These are phyloP conservation scores for Platysternon megacephalum DNA, from an alignment of 2,113 vertebrate species.

Conservation along the genomic window DNA sequence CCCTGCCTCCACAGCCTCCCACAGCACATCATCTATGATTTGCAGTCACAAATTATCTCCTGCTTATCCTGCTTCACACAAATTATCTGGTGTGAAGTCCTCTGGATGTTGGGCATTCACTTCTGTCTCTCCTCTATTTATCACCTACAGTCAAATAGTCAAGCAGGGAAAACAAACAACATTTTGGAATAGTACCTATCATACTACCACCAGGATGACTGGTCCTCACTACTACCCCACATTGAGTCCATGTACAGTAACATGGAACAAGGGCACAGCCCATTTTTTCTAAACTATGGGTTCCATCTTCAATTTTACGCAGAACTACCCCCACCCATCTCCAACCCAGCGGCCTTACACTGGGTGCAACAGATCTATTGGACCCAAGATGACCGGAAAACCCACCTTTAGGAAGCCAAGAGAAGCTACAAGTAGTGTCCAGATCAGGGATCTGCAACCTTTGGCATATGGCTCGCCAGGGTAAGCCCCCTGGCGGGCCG, in stretches of 20 bases:
- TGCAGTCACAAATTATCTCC: not conserved
- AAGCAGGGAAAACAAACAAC: not conserved
- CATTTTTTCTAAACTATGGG: not conserved
- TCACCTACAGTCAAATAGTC: not conserved
- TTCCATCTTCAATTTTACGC: not conserved
- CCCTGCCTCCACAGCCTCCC: not conserved
- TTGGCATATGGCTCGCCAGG: too few relatives aligned
- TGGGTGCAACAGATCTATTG: not conserved
- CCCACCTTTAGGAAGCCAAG: not conserved
- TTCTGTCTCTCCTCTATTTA: not conserved
- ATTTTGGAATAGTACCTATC: not conserved
- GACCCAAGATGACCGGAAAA: not conserved
- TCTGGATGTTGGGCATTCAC: not conserved
- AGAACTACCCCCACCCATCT: not conserved
- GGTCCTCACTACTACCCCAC: not conserved
- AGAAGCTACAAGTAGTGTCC: not conserved
- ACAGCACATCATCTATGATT: not conserved
- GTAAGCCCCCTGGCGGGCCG: too few relatives aligned
- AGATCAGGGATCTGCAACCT: not conserved
- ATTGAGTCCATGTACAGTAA: not conserved
- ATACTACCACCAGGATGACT: not conserved
- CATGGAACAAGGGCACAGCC: not conserved
- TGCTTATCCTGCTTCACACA: not conserved
- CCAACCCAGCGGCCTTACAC: not conserved
- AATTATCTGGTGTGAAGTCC: too few relatives aligned